Evolutionary conservation across 2,113 vertebrate species (phyloP), one percentile per base, ranked within the genome.

Genomic region (Coptodon bakossiorum): DNA sequence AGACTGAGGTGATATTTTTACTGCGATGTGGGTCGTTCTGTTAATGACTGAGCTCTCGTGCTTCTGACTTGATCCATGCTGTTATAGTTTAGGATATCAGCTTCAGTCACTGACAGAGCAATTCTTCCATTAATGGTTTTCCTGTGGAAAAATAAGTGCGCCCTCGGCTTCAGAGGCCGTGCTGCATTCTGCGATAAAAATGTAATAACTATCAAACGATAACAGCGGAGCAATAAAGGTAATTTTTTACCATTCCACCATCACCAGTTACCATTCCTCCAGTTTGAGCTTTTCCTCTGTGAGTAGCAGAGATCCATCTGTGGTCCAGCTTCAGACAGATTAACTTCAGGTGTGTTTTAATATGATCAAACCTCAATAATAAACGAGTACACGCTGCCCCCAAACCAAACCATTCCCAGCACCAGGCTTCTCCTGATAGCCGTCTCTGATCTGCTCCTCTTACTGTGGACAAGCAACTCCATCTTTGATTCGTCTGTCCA

Each of bases 1-100:
- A 56, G 52, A 3, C 12, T 16, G 71, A 31, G 24, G 43, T 73
- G 24, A 31, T 50, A 0, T 7, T n/a, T 45, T 31, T 3, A 48
- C 6, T 76, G 71, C 16, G 24, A 17, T 50, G 71, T 12, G 16
- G 71, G 16, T 48, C 6, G 71, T 50, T 78, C 24, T 31, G 43
- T 78, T 78, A 50, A 29, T 48, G 43, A 48, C 2, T 16, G 3
- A 2, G 24, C 24, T 27, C 14, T 73, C 8, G 2, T 45, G 22
- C 22, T 11, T 1, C 13, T 4, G 40, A 73, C 40, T 73, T 2
- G 22, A 48, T 48, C 40, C 9, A 0, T 17, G 22, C 68, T 48
- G 24, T 76, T 76, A 31, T 12, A 48, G 14, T 76, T 7, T 48
- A 29, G 6, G 68, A 73, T 27, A 76, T 48, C 22, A 7, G 24